Conservation (phyloP, 2,888 invertebrate species). For the Toxonevra muliebris region DNA sequence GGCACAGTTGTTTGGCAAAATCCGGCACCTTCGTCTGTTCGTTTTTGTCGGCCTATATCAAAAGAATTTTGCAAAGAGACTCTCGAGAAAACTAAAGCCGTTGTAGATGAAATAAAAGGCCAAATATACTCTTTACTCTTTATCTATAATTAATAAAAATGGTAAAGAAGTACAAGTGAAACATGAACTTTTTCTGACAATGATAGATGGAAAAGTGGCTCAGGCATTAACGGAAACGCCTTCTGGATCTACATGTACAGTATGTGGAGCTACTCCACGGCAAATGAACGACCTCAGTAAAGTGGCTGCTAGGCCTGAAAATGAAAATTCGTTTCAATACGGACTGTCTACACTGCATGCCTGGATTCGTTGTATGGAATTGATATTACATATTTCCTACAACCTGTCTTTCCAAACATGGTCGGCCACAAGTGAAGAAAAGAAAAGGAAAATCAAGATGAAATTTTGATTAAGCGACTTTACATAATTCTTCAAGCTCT, state of each 20-base stretch:
- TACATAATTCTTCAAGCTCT: too few relatives aligned
- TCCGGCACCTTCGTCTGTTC: slow-evolving; percentile 5
- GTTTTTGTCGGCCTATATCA: slow-evolving; percentile 6
- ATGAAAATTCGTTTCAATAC: slow-evolving; percentile 3
- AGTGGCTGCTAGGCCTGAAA: slow-evolving; percentile 9
- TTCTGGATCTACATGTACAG: slow-evolving; percentile 9
- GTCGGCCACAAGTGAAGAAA: too few relatives aligned
- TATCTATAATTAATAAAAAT: slow-evolving; percentile 1
- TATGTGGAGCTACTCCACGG: slow-evolving; percentile 12
- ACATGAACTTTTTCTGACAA: too few relatives aligned
- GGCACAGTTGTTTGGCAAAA: slow-evolving; percentile 4
- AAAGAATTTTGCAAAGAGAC: background rate
- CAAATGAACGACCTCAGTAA: slow-evolving; percentile 11
- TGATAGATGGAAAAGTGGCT: background rate
- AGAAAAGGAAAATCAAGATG: too few relatives aligned
- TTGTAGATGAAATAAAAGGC: slow-evolving; percentile 3
- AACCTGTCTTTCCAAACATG: too few relatives aligned
- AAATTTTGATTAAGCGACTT: background rate
- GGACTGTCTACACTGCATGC: slow-evolving; percentile 9
- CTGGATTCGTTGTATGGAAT: slow-evolving; percentile 11
- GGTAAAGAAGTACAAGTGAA: too few relatives aligned
- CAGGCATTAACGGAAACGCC: background rate
- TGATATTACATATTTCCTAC: slow-evolving; percentile 4
- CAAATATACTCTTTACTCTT: background rate
- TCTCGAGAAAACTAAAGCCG: background rate